These are phyloP conservation scores for Ricordea florida DNA, from an alignment of 92 coral and sea anemone genomes.

Conservation along the genomic window DNA sequence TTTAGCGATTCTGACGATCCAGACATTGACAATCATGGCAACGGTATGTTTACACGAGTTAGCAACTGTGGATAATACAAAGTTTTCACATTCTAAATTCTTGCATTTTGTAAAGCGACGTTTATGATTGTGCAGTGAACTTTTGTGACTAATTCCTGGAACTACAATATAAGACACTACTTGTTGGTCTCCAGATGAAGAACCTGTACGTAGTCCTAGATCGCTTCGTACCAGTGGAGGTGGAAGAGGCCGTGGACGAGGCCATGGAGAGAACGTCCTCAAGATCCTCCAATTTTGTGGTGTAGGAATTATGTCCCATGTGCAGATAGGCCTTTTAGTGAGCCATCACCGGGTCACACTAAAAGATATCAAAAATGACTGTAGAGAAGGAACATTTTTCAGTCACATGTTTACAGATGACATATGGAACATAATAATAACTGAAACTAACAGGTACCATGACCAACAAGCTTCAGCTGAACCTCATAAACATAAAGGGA, in stretches of 20 bases:
- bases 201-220: too few relatives aligned
- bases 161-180: not conserved
- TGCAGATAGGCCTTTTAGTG: not conserved
- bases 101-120: not conserved
- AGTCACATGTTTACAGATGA: not conserved
- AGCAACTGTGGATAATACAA: not conserved
- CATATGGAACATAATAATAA: too few relatives aligned
- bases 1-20: constrained; percentile 1
- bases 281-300: not conserved
- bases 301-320: not conserved
- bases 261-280: not conserved
- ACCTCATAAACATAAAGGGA: too few relatives aligned
- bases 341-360: not conserved
- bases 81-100: not conserved
- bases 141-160: not conserved
- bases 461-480: too few relatives aligned
- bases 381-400: not conserved
- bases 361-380: not conserved
- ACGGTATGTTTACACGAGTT: not conserved
- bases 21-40: not conserved
- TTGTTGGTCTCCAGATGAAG: too few relatives aligned
- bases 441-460: too few relatives aligned
- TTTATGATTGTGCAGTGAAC: not conserved
- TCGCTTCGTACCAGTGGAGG: too few relatives aligned
- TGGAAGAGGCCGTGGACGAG: not conserved